A percentile compares a stretch with the other conserved stretches of the same genome.
phyloP scores from a whole-genome alignment of 2,113 vertebrate genomes.

The Piaya cayana region DNA sequence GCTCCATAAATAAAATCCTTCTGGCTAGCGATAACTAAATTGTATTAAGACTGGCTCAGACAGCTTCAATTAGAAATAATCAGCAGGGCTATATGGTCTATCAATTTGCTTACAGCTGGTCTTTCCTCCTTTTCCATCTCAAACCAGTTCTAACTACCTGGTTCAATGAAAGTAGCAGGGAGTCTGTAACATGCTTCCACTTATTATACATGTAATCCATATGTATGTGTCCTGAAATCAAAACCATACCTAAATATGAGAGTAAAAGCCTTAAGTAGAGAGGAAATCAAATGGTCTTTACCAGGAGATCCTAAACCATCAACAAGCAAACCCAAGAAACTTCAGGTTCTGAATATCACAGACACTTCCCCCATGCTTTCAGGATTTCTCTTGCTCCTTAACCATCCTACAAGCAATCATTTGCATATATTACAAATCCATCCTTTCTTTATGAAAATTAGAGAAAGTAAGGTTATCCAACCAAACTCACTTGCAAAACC shows the following conservation, averaged over 20 bases:
- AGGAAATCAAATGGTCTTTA: background rate
- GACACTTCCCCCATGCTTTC: background rate
- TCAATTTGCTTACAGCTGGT: constrained; percentile 20
- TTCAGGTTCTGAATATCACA: background rate
- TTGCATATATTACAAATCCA: background rate
- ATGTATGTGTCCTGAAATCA: background rate
- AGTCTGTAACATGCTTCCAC: background rate
- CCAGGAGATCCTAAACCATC: background rate
- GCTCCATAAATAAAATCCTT: constrained; percentile 75
- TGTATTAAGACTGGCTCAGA: constrained; percentile 67
- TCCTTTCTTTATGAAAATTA: background rate
- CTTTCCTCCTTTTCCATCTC: background rate
- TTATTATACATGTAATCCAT: background rate
- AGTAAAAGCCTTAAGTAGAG: background rate
- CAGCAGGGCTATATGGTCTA: background rate
- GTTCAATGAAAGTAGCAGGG: background rate
- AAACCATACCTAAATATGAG: background rate
- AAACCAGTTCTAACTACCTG: background rate
- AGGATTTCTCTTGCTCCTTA: background rate
- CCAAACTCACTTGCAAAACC: background rate
- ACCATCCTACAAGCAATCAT: background rate
- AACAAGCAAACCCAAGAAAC: background rate
- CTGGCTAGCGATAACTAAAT: constrained; percentile 64
- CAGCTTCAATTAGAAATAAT: constrained; percentile 67
- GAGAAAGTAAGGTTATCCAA: background rate